These are phyloP conservation scores for Mormyrus proboscirostris DNA, from an alignment of 2,797 vertebrate species.

Conservation along the genomic window DNA sequence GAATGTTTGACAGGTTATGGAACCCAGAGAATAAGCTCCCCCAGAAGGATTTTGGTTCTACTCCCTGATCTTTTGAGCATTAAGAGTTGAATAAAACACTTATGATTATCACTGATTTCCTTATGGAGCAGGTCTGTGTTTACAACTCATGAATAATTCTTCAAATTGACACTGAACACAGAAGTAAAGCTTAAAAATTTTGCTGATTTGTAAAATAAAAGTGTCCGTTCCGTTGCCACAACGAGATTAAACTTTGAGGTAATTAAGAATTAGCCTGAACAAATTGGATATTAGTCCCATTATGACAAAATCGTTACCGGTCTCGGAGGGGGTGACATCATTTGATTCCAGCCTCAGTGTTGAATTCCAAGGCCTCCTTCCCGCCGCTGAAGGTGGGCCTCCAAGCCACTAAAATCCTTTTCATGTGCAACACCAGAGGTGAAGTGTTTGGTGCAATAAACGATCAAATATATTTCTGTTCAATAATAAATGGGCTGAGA, in stretches of 20 bases:
- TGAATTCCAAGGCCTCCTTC: neutral
- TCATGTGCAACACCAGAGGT: conserved; percentile 10
- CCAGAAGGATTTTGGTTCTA: neutral
- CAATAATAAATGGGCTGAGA: conserved; percentile 18
- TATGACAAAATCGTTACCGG: neutral
- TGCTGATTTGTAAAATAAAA: conserved; percentile 11
- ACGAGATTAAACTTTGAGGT: neutral
- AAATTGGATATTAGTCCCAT: neutral
- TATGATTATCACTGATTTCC: neutral
- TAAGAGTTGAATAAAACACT: neutral
- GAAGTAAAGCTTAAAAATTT: neutral
- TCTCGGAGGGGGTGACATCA: conserved; percentile 4
- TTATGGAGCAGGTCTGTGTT: neutral
- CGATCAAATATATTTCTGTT: conserved; percentile 10
- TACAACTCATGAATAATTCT: neutral
- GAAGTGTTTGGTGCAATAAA: conserved; percentile 1
- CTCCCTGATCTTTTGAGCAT: neutral
- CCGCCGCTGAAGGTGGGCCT: neutral
- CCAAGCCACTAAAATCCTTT: neutral
- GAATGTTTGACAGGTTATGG: neutral
- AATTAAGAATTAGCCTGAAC: conserved; percentile 10
- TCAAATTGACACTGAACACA: neutral
- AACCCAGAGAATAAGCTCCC: neutral
- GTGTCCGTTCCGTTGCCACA: neutral
- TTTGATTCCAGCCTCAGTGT: neutral